phyloP scores from a whole-genome alignment of 2,797 vertebrate genomes.

The Tangara arthus region DNA sequence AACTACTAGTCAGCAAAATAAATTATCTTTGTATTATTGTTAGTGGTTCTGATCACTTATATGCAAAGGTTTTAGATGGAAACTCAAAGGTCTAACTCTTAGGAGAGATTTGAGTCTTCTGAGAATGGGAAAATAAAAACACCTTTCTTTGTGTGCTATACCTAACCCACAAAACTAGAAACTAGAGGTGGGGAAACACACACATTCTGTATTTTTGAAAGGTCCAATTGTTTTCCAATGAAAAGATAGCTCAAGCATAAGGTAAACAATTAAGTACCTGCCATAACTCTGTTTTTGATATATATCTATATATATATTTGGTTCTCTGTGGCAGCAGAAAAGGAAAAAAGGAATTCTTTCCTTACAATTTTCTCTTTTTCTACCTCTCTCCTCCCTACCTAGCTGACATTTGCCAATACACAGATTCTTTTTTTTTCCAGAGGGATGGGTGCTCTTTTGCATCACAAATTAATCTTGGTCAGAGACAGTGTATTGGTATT shows the following conservation, averaged over 20 bases:
- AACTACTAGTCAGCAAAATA: not conserved
- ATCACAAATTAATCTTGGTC: not conserved
- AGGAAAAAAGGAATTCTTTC: not conserved
- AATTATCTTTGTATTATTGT: not conserved
- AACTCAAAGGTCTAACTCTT: not conserved
- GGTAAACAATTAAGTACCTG: not conserved
- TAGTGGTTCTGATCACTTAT: not conserved
- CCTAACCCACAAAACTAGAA: not conserved
- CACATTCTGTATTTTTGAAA: not conserved
- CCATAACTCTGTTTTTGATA: not conserved
- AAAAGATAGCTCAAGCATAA: not conserved
- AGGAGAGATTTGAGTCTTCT: not conserved
- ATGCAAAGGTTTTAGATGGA: not conserved
- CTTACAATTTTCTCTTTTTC: not conserved
- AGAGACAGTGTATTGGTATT: not conserved
- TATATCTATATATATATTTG: not conserved
- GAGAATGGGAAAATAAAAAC: not conserved
- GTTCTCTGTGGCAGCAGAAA: not conserved
- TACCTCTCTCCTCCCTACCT: not conserved
- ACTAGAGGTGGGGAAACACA: fast-evolving
- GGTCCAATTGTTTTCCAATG: not conserved
- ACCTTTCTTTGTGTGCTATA: not conserved
- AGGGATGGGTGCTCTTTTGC: not conserved
- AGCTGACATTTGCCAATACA: fast-evolving
- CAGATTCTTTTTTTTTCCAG: not conserved